Evolutionary conservation across 2,797 vertebrate genomes (phyloP).

Genomic region (Eulemur rubriventer): DNA sequence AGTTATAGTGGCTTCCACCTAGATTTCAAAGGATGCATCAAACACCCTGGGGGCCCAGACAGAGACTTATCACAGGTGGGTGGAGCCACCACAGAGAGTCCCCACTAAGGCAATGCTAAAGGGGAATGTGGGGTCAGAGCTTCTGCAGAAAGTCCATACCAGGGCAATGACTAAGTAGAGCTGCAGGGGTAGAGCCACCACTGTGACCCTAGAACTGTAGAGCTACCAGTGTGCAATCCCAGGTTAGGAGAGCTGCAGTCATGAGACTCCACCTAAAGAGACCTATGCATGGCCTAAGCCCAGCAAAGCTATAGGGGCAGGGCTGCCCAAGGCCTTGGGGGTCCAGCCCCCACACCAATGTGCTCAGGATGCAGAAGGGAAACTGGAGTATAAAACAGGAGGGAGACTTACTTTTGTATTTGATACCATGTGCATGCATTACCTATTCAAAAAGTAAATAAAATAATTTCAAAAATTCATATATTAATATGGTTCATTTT

Average conservation of each 20-base stretch:
- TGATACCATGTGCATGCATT: too few relatives aligned
- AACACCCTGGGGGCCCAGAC: background rate
- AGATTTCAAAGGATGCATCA: background rate
- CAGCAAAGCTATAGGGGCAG: background rate
- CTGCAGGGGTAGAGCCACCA: too few relatives aligned
- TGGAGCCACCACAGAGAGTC: background rate
- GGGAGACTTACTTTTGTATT: too few relatives aligned
- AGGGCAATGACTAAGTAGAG: background rate
- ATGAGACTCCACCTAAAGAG: background rate
- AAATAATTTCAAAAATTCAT: too few relatives aligned
- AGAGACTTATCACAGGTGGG: background rate
- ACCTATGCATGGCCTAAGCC: background rate
- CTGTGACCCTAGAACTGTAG: background rate
- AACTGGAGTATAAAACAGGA: background rate
- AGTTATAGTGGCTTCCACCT: background rate
- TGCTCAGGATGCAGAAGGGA: background rate
- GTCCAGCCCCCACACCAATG: background rate
- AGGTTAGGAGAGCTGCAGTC: background rate
- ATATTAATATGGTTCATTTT: background rate
- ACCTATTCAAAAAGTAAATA: too few relatives aligned
- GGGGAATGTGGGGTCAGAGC: background rate
- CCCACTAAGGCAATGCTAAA: background rate
- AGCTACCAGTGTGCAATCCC: background rate
- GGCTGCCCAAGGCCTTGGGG: background rate
- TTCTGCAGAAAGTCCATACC: background rate